Evolutionary conservation across 2,888 invertebrate species (phyloP).

Genomic region (Thymelicus lineola): DNA sequence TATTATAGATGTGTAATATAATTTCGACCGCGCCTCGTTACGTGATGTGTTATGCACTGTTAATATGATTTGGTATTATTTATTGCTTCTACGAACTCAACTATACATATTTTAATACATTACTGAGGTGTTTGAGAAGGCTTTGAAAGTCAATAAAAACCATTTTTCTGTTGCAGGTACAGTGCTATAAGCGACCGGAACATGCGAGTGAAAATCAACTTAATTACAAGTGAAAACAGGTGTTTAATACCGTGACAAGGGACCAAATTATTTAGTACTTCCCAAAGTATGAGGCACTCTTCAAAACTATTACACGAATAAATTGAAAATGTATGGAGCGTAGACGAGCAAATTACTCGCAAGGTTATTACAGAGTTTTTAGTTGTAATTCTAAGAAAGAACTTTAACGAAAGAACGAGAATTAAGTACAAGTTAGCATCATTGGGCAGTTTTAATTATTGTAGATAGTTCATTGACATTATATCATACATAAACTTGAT

Average conservation of each 20-base stretch:
- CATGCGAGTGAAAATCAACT: conserved; percentile 31
- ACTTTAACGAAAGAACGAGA: not conserved
- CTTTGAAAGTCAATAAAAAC: conserved; percentile 27
- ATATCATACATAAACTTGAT: too few relatives aligned
- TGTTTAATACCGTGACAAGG: conserved; percentile 20
- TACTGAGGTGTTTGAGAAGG: conserved; percentile 17
- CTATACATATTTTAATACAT: conserved; percentile 15
- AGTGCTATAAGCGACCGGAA: conserved; percentile 12
- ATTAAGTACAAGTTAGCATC: not conserved
- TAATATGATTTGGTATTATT: too few relatives aligned
- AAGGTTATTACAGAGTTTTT: not conserved
- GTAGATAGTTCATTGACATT: not conserved
- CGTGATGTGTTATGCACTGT: too few relatives aligned
- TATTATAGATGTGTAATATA: too few relatives aligned
- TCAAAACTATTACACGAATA: conserved; percentile 39
- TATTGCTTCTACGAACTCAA: not conserved
- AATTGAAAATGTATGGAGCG: conserved; percentile 7
- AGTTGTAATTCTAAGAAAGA: not conserved
- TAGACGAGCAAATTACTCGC: not conserved
- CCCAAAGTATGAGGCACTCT: conserved; percentile 43
- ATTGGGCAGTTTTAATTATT: not conserved
- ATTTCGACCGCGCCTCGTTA: too few relatives aligned
- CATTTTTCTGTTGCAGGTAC: conserved; percentile 43
- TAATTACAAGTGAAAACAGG: not conserved
- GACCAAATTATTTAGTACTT: conserved; percentile 36